Conservation (phyloP, 2,113 vertebrate species). For the Carettochelys insculpta region DNA sequence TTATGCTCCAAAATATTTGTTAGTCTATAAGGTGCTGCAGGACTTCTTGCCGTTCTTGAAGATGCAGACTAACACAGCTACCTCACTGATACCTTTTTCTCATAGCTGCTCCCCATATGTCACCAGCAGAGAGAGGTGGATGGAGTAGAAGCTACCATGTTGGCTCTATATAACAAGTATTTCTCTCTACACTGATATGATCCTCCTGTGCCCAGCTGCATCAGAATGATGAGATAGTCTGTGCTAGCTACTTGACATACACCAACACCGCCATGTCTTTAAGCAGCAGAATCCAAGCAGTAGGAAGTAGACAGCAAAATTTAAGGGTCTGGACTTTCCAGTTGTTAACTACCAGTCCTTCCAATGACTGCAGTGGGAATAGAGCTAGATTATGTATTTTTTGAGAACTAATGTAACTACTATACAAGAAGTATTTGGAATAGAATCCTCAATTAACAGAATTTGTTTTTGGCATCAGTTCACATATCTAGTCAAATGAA, state of each 20-base stretch:
- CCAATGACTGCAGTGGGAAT: background rate
- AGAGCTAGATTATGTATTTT: background rate
- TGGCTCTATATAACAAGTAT: background rate
- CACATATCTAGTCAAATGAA: background rate
- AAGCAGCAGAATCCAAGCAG: background rate
- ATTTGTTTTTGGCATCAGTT: background rate
- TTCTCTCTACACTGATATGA: background rate
- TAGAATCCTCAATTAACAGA: background rate
- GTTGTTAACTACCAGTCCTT: rapidly evolving
- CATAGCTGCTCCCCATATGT: background rate
- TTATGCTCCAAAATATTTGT: too few relatives aligned
- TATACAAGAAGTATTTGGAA: background rate
- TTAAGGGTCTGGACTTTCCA: background rate
- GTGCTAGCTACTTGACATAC: background rate
- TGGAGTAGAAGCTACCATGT: background rate
- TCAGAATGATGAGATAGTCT: background rate
- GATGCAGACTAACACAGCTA: too few relatives aligned
- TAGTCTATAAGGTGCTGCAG: too few relatives aligned
- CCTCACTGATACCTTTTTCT: too few relatives aligned
- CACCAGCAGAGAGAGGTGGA: background rate
- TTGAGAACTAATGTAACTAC: background rate
- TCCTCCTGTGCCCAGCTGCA: background rate
- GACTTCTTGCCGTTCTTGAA: too few relatives aligned
- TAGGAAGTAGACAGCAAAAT: background rate
- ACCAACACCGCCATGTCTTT: background rate